phyloP scores from a whole-genome alignment of 1,140 invertebrate genomes.

The Lucilia sericata region DNA sequence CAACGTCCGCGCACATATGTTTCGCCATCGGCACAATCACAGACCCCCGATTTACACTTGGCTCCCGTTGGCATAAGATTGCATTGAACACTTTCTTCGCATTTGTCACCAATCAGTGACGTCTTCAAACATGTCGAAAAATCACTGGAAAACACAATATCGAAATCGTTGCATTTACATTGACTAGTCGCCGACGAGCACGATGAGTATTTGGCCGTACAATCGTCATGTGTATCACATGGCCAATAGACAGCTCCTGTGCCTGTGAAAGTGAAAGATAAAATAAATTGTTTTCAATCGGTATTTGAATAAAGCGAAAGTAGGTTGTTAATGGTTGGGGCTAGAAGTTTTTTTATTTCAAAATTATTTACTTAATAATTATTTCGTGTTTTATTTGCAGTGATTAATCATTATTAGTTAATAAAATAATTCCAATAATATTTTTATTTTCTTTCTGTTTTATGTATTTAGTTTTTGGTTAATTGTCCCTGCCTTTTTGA shows the following conservation, averaged over 20 bases:
- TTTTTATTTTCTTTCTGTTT: too few species aligned
- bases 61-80: slow-evolving; percentile 68
- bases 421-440: too few species aligned
- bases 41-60: slow-evolving; percentile 67
- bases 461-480: too few species aligned
- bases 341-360: neutral
- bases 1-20: slow-evolving; percentile 65
- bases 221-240: slow-evolving; percentile 61
- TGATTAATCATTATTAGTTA: too few species aligned
- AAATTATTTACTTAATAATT: too few species aligned
- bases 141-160: slow-evolving; percentile 58
- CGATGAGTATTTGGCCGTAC: slow-evolving; percentile 59
- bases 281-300: too few species aligned
- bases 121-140: slow-evolving; percentile 62
- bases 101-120: slow-evolving; percentile 64
- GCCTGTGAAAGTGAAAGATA: neutral
- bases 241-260: slow-evolving; percentile 59
- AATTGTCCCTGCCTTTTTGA: too few species aligned
- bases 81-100: slow-evolving; percentile 65
- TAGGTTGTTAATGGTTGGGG: neutral
- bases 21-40: slow-evolving; percentile 66
- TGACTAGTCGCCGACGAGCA: slow-evolving; percentile 53
- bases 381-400: too few species aligned
- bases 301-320: too few species aligned
- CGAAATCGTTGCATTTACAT: slow-evolving; percentile 58